These are phyloP conservation scores for Callipepla squamata DNA, from an alignment of 2,113 vertebrate genomes.

Conservation along the genomic window DNA sequence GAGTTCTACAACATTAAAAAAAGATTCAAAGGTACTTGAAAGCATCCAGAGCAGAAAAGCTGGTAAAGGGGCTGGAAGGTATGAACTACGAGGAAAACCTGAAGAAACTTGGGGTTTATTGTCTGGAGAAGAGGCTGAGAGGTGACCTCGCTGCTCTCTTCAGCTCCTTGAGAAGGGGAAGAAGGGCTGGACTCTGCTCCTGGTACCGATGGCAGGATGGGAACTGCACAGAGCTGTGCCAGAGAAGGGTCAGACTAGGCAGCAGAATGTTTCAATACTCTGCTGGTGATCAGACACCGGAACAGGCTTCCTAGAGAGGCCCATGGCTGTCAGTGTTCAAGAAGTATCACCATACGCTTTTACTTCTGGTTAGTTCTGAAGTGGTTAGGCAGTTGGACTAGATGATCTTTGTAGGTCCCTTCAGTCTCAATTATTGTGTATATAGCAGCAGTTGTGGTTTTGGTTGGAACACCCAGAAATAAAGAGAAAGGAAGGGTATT, in stretches of 20 bases:
- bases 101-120: not conserved
- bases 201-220: not conserved
- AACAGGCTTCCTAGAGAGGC: not conserved
- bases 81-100: not conserved
- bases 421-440: not conserved
- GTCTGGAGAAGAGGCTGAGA: not conserved
- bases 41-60: not conserved
- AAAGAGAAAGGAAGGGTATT: not conserved
- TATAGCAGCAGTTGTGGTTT: not conserved
- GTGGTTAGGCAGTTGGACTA: not conserved
- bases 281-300: not conserved
- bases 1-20: not conserved
- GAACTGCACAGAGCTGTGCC: not conserved
- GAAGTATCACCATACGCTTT: not conserved
- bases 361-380: not conserved
- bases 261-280: not conserved
- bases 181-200: not conserved
- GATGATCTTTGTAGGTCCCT: not conserved
- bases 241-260: not conserved
- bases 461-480: not conserved
- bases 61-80: not conserved
- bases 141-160: not conserved
- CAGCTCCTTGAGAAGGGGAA: not conserved
- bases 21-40: not conserved
- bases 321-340: not conserved